A percentile compares a stretch with the other conserved stretches of the same genome.
Conservation (phyloP, 2,888 invertebrate genomes). For the Chymomyza fuscimana region DNA sequence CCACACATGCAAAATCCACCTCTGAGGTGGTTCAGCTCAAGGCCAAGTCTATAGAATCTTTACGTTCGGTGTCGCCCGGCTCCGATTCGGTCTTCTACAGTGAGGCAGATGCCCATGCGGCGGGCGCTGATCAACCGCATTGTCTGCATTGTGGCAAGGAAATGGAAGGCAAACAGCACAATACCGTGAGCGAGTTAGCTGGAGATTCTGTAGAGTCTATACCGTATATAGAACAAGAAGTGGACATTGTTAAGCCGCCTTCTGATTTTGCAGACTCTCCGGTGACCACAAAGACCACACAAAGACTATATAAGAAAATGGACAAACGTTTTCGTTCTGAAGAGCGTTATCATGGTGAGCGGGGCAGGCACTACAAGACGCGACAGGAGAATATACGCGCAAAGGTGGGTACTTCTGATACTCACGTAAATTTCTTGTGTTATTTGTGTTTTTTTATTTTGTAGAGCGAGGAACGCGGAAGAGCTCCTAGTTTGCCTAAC, state of each 20-base stretch:
- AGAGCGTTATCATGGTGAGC: constrained; percentile 84
- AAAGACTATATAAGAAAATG: constrained; percentile 87
- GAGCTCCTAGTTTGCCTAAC: constrained; percentile 86
- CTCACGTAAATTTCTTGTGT: not conserved
- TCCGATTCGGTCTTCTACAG: constrained; percentile 95
- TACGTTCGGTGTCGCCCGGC: constrained; percentile 93
- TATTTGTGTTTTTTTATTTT: not conserved
- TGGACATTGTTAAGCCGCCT: constrained; percentile 91
- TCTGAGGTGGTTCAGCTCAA: constrained; percentile 82
- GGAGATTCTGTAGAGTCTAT: constrained; percentile 79
- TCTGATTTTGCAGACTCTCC: constrained; percentile 94
- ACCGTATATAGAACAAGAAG: constrained; percentile 79
- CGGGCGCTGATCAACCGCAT: constrained; percentile 83
- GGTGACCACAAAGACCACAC: constrained; percentile 81
- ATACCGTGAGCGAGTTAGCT: constrained; percentile 52
- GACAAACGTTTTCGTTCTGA: constrained; percentile 90
- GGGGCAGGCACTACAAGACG: constrained; percentile 83
- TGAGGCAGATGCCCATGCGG: constrained; percentile 84
- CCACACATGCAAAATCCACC: constrained; percentile 53
- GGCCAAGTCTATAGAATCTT: constrained; percentile 91
- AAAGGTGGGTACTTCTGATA: constrained; percentile 81
- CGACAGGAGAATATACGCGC: constrained; percentile 87
- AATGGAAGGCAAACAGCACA: constrained; percentile 83
- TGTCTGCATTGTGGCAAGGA: constrained; percentile 92
- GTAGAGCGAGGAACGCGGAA: constrained; percentile 86